Evolutionary conservation across 2,113 vertebrate species (phyloP), one percentile per base, ranked within the genome.

Genomic region (Aegithalos caudatus): DNA sequence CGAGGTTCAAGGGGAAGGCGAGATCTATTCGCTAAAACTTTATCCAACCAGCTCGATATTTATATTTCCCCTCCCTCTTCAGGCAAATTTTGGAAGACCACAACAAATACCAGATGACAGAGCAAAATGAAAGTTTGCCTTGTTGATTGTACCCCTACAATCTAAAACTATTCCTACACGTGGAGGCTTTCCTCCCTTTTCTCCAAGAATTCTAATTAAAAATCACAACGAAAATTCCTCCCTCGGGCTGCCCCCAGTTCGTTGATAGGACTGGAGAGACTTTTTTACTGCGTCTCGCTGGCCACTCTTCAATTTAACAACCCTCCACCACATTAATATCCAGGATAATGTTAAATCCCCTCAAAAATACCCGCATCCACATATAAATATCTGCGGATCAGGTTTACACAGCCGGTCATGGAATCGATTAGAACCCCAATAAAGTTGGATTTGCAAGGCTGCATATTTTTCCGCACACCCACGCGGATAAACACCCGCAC

Each of bases 401-500:
- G 25, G 6, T 91, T 86, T 70, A 54, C 74, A 22, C 25, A 69
- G 64, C 47, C 33, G 5, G 3, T 21, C 47, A 78, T 95, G 96
- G 95, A 94, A 83, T 28, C 67, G 87, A 90, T 96, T 95, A 93
- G 11, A 50, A 14, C 42, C 62, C 88, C 80, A 92, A 85, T 95
- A 94, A 94, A 96, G 35, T 14, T 5, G 56, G 67, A 58, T 97
- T 97, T 96, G 92, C 82, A 6, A 86, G 93, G 76, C 71, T 88
- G 87, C 69, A 23, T 73, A 40, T 95, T 95, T 91, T 73, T 7
- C 87, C 35, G 67, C 54, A 92, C 94, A 54, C 93, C 87, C 92
- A 91, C 87, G 62, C 94, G 45, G 45, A 64, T 45, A 85, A 79
- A 70, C 45, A 57, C 66, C 10, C 64, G 4, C 60, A 6, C 0